A percentile compares a stretch with the other conserved stretches of the same genome.
phyloP scores from a whole-genome alignment of 2,113 vertebrate species.

The Oophaga pumilio region DNA sequence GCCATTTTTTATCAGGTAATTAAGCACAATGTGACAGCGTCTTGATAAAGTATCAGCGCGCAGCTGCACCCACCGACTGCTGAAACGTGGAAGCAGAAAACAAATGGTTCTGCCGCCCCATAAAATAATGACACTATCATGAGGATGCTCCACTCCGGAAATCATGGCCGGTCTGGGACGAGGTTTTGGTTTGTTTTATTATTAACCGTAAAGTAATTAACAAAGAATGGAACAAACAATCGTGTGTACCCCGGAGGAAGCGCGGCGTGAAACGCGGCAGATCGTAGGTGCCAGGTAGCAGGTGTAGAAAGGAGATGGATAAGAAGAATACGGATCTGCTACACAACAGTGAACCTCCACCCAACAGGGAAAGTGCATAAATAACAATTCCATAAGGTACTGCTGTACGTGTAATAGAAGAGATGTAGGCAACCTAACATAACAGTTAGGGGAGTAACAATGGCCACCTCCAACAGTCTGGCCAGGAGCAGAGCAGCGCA shows the following conservation, averaged over 20 bases:
- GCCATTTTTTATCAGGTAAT: conserved; percentile 63
- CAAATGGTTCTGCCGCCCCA: not conserved
- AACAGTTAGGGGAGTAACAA: too few relatives aligned
- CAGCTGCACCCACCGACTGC: conserved; percentile 57
- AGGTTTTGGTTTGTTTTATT: not conserved
- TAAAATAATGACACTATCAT: not conserved
- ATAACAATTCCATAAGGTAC: too few relatives aligned
- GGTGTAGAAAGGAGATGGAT: not conserved
- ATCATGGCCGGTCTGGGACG: not conserved
- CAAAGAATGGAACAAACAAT: not conserved
- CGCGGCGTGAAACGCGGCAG: not conserved
- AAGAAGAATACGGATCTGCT: too few relatives aligned
- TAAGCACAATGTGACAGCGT: conserved; percentile 63
- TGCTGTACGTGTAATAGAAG: too few relatives aligned
- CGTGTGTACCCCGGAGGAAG: not conserved
- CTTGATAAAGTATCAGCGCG: conserved; percentile 60
- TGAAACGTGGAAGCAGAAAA: not conserved
- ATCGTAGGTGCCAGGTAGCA: not conserved
- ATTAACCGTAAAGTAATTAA: not conserved
- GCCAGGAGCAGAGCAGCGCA: too few relatives aligned
- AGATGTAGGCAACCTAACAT: too few relatives aligned
- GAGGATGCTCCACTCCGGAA: not conserved
- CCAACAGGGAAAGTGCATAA: too few relatives aligned
- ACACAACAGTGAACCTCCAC: too few relatives aligned
- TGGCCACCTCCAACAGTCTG: too few relatives aligned